Percentiles rank a stretch among this genome's conserved stretches.
phyloP scores from a whole-genome alignment of 2,797 vertebrate genomes.

The Heliangelus exortis region DNA sequence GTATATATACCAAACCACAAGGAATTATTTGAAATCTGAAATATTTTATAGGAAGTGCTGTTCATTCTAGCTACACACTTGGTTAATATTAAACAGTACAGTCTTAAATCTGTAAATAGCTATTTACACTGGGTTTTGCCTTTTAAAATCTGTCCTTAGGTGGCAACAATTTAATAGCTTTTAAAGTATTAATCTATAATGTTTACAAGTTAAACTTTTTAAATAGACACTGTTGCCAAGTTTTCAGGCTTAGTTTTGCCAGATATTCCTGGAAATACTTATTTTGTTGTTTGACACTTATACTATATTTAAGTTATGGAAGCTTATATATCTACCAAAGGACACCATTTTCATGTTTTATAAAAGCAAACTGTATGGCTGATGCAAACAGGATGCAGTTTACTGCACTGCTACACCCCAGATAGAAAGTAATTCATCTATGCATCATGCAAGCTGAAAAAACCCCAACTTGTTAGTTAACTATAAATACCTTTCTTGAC shows the following conservation, averaged over 20 bases:
- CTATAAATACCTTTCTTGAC: constrained; percentile 66
- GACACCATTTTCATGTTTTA: constrained; percentile 64
- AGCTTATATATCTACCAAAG: constrained; percentile 79
- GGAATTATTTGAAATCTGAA: constrained; percentile 56
- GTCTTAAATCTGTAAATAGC: constrained; percentile 75
- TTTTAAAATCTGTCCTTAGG: constrained; percentile 69
- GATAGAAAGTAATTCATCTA: constrained; percentile 71
- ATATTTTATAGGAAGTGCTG: constrained; percentile 69
- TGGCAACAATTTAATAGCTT: constrained; percentile 65
- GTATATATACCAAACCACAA: constrained; percentile 72
- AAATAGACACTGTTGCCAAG: constrained; percentile 61
- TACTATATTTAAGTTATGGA: constrained; percentile 69
- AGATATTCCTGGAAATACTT: constrained; percentile 63
- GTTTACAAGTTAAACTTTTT: constrained; percentile 74
- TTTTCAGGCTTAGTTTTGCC: constrained; percentile 61
- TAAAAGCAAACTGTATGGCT: constrained; percentile 72
- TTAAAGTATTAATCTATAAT: constrained; percentile 72
- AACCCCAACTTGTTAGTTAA: constrained; percentile 22
- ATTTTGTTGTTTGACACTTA: constrained; percentile 66
- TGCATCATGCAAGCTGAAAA: constrained; percentile 71
- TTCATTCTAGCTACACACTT: constrained; percentile 62
- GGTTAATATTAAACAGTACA: constrained; percentile 52
- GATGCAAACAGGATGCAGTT: constrained; percentile 72
- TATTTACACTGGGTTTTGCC: constrained; percentile 66
- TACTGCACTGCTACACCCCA: constrained; percentile 66